Evolutionary conservation across 2,888 invertebrate genomes (phyloP).

Genomic region (Pogonocherus hispidulus): DNA sequence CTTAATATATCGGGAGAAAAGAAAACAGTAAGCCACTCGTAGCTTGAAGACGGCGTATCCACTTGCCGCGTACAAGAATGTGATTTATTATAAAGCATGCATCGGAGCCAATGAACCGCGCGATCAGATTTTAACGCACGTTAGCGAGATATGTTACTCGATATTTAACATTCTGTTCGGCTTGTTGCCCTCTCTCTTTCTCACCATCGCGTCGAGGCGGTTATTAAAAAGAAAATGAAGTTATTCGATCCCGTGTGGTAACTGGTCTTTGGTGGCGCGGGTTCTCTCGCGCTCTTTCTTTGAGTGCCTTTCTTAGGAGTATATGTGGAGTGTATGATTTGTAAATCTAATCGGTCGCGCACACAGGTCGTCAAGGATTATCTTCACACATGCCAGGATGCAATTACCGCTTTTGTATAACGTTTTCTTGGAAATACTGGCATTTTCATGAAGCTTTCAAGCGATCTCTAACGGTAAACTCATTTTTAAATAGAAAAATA

Average conservation of each 20-base stretch:
- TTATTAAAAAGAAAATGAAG: constrained; percentile 49
- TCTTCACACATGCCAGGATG: constrained; percentile 6
- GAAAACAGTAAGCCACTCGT: constrained; percentile 28
- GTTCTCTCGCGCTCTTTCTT: constrained; percentile 5
- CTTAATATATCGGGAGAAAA: constrained; percentile 30
- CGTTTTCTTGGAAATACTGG: background rate
- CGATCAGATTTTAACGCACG: constrained; percentile 65
- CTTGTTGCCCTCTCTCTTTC: constrained; percentile 45
- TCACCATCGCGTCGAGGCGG: constrained; percentile 27
- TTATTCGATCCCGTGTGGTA: constrained; percentile 46
- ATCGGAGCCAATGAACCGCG: constrained; percentile 66
- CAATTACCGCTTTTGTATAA: background rate
- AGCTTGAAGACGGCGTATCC: constrained; percentile 48
- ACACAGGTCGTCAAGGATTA: background rate
- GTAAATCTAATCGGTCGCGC: constrained; percentile 20
- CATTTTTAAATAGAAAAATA: too few relatives aligned
- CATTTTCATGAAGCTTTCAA: background rate
- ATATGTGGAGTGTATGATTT: constrained; percentile 20
- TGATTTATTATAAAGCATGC: constrained; percentile 67
- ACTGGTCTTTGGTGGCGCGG: constrained; percentile 37
- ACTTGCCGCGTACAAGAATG: constrained; percentile 57
- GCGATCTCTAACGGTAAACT: too few relatives aligned
- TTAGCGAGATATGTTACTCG: constrained; percentile 58
- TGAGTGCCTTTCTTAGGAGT: constrained; percentile 23
- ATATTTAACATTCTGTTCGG: constrained; percentile 51